A percentile compares a stretch with the other conserved stretches of the same genome.
These are phyloP conservation scores for Olivierus martensii DNA, from an alignment of 1,140 invertebrate genomes.

Conservation along the genomic window DNA sequence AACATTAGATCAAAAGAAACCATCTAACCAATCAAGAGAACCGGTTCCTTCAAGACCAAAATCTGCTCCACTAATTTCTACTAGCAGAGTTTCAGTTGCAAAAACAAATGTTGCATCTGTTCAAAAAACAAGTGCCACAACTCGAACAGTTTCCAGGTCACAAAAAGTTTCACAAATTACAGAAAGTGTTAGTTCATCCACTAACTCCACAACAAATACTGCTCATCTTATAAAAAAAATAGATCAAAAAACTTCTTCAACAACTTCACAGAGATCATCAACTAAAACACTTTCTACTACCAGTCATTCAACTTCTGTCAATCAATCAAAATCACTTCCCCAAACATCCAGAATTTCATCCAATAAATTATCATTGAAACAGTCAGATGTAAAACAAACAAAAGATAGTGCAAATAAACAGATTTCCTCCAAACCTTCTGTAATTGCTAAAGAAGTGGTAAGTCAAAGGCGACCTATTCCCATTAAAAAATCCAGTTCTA, in stretches of 20 bases:
- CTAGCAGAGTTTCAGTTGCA: neutral
- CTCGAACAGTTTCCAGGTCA: neutral
- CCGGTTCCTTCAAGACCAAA: neutral
- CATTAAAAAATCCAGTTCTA: too few species aligned
- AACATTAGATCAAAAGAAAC: neutral
- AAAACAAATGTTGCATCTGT: neutral
- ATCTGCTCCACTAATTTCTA: neutral
- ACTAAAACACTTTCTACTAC: neutral
- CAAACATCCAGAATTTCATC: neutral
- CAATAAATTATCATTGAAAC: neutral
- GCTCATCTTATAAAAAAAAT: neutral
- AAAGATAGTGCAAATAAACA: conserved; percentile 14
- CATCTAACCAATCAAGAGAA: neutral
- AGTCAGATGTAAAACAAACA: conserved; percentile 9
- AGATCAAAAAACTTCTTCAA: too few species aligned
- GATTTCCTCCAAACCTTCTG: neutral
- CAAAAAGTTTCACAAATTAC: neutral
- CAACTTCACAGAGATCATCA: neutral
- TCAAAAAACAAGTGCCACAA: neutral
- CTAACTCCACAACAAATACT: neutral
- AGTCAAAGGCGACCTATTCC: too few species aligned
- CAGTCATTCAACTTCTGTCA: neutral
- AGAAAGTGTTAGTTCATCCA: neutral
- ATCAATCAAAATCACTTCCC: conserved; percentile 3
- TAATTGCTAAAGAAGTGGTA: too few species aligned